Evolutionary conservation across 2,113 vertebrate species (phyloP), one percentile per base, ranked within the genome.

Genomic region (Myanophis thanlyinensis): DNA sequence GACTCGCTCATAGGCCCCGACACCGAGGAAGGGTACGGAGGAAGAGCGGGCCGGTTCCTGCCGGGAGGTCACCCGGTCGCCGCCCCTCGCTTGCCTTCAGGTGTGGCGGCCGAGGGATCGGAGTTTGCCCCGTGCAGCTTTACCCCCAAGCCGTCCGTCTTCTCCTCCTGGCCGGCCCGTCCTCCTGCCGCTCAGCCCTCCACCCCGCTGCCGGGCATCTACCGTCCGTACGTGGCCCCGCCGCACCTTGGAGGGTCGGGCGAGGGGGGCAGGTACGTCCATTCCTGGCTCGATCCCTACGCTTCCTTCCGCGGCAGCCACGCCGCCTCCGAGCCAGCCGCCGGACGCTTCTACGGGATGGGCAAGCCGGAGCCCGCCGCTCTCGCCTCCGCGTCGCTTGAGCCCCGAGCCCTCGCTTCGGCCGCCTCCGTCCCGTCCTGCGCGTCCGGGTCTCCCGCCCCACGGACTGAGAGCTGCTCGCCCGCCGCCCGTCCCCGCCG

Each of bases 81-180:
- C 94, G 98, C 98, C 97, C 98, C 98, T 96, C 98, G 99, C 98
- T 98, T 98, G 96, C 52, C 92, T 5, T 97, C 99, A 98, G 98
- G 98, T 98, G 98, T 98, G 93, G 98, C 98, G 93, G 98, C 98
- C 94, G 98, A 99, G 97, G 97, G 98, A 97, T 98, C 98, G 88
- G 98, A 99, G 94, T 99, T 99, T 96, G 98, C 98, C 94, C 99
- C 99, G 87, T 99, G 99, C 97, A 99, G 98, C 98, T 99, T 99
- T 97, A 98, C 99, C 94, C 98, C 98, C 93, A 99, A 99, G 97
- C 98, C 99, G 94, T 97, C 98, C 95, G 97, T 98, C 95, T 98
- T 99, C 95, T 99, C 99, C 97, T 97, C 99, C 7, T 97, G 98
- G 96, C 47, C 86, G 13, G 96, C 97, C 99, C 88, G 98, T 99